phyloP scores from a whole-genome alignment of 2,888 invertebrate species.

The Ormyrus nitidulus region DNA sequence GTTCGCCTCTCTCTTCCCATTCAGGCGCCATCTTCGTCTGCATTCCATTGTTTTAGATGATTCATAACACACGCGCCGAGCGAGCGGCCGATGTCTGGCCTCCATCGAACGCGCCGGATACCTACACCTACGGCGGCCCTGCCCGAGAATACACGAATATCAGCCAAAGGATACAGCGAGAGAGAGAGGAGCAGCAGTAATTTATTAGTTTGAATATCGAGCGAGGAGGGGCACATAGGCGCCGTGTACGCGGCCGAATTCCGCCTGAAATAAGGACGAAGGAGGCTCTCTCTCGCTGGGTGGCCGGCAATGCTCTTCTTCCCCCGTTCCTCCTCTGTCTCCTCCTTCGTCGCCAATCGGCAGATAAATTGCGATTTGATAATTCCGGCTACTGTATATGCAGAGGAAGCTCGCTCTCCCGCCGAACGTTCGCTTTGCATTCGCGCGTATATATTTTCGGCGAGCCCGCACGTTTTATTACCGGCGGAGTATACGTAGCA shows the following conservation, averaged over 20 bases:
- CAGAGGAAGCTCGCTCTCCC: background rate
- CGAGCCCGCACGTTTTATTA: too few species aligned
- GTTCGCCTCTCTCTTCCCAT: background rate
- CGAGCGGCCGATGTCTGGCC: background rate
- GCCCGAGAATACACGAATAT: background rate
- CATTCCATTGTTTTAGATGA: slow-evolving; percentile 76
- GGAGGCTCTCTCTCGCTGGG: slow-evolving; percentile 69
- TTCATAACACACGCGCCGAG: slow-evolving; percentile 67
- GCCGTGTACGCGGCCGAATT: slow-evolving; percentile 59
- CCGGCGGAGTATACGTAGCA: too few species aligned
- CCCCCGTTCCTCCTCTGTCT: background rate
- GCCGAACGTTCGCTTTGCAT: too few species aligned
- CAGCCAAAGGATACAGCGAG: slow-evolving; percentile 2
- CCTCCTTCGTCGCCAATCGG: slow-evolving; percentile 59
- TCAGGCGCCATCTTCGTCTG: slow-evolving; percentile 70
- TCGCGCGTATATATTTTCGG: too few species aligned
- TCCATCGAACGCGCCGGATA: background rate
- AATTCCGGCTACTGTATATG: slow-evolving; percentile 41
- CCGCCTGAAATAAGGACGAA: slow-evolving; percentile 60
- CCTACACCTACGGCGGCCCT: background rate
- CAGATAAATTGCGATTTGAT: slow-evolving; percentile 57
- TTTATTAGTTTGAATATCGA: slow-evolving; percentile 76
- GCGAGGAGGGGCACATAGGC: slow-evolving; percentile 57
- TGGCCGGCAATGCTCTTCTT: slow-evolving; percentile 63
- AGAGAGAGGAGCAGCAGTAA: slow-evolving; percentile 60